phyloP scores from a whole-genome alignment of 2,113 vertebrate species.

The Spilogale gracilis region DNA sequence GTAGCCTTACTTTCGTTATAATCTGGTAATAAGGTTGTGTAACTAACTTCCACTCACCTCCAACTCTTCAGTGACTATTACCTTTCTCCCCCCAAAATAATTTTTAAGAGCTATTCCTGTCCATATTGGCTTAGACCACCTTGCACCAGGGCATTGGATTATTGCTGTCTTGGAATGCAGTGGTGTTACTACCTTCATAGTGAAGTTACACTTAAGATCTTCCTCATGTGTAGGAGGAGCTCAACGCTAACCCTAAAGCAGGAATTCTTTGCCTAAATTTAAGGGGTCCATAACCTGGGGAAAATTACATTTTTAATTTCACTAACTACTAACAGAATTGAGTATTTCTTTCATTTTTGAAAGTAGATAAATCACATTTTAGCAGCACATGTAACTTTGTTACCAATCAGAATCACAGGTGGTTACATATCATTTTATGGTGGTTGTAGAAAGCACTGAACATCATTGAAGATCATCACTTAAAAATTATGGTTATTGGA shows the following conservation, averaged over 20 bases:
- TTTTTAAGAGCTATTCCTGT: neutral
- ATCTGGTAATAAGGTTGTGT: neutral
- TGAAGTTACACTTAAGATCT: neutral
- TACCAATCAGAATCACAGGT: neutral
- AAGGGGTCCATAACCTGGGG: neutral
- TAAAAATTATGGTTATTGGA: constrained; percentile 23
- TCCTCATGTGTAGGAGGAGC: neutral
- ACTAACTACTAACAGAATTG: neutral
- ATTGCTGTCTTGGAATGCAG: neutral
- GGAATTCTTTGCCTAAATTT: neutral
- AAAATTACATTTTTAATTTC: constrained; percentile 28
- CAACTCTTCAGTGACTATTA: neutral
- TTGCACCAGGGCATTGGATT: neutral
- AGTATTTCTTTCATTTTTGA: constrained; percentile 34
- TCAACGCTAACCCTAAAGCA: neutral
- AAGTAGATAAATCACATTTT: neutral
- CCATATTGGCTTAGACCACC: neutral
- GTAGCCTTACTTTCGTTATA: neutral
- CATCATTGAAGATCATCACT: neutral
- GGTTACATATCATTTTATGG: neutral
- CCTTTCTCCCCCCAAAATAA: constrained; percentile 17
- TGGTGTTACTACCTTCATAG: neutral
- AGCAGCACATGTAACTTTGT: neutral
- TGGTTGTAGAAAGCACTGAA: neutral
- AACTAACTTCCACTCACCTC: neutral